Percentiles rank a stretch among this genome's conserved stretches.
Conservation (phyloP, 2,888 invertebrate genomes). For the Reticulitermes lucifugus region DNA sequence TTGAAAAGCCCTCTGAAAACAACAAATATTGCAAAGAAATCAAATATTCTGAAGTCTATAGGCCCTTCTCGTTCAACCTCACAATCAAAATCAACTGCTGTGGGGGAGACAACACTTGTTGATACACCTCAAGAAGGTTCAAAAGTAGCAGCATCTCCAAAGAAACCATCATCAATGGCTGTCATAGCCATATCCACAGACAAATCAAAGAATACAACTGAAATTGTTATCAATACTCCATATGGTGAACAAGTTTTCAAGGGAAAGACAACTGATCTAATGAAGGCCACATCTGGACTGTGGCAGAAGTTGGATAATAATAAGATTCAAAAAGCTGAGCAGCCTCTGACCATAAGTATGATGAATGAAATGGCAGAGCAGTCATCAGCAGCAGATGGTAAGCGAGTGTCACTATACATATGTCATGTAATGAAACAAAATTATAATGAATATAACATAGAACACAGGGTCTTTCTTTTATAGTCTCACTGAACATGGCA, state of each 20-base stretch:
- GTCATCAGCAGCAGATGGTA: not conserved
- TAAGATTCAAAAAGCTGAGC: conserved; percentile 23
- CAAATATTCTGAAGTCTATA: not conserved
- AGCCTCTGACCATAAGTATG: conserved; percentile 38
- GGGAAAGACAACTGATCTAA: conserved; percentile 62
- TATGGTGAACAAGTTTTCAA: conserved; percentile 62
- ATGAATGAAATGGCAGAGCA: not conserved
- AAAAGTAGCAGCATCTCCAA: not conserved
- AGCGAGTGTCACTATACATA: not conserved
- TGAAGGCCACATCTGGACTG: conserved; percentile 55
- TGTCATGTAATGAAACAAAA: no score
- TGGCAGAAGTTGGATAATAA: conserved; percentile 43
- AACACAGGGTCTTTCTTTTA: no score
- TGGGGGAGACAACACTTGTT: not conserved
- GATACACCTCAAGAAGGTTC: not conserved
- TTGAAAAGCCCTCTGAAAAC: conserved; percentile 34
- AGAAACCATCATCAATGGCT: conserved; percentile 56
- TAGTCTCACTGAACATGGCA: no score
- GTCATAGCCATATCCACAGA: conserved; percentile 63
- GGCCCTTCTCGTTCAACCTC: not conserved
- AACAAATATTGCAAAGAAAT: conserved; percentile 4
- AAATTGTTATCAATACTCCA: conserved; percentile 62
- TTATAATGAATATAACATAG: no score
- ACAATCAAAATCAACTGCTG: not conserved
- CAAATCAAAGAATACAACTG: conserved; percentile 62